Base-by-base conservation (phyloP, 2,888 invertebrate species). In the Peribatodes rhomboidaria region DNA sequence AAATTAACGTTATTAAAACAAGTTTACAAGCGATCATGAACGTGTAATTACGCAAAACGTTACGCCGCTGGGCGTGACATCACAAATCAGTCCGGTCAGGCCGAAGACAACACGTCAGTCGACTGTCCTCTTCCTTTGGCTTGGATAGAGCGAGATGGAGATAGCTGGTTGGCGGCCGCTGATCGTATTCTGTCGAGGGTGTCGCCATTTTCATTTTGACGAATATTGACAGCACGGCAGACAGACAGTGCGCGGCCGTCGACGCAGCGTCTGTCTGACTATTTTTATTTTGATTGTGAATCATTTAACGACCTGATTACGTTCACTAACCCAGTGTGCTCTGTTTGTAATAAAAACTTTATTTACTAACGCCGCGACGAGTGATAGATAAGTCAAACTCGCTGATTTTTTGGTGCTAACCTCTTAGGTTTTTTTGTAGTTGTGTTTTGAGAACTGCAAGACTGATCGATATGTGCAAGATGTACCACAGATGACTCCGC, bases 151-250 rank as follows among this genome's bases (percentile, higher is more conserved):
- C 54, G 86, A 76, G 88, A 89, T 65, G 66, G 77, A 44, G 63
- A 73, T 69, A 80, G 70, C 79, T 73, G 82, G 82, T 90, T 81
- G 85, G 87, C 88, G 82, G 85, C 84, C 85, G 88, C 84, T 90
- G 91, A 92, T 90, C 92, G 92, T 91, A 89, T 90, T 90, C 90
- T 85, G 91, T 90, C 90, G 92, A 92, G 92, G 95, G 95, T 95
- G 95, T 95, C 95, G 95, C 95, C 95, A 95, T 95, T 95, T 95
- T 95, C 94, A 85, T 92, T 94, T 95, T 95, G 95, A 95, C 95
- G 95, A 95, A 95, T 95, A 95, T 95, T 95, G 95, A 95, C 95
- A 95, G 95, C 94, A 83, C 86, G 86, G 89, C 92, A 92, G 92
- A 92, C 92, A 92, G 92, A 92, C 92, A 91, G 92, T 85, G 87